A percentile compares a stretch with the other conserved stretches of the same genome.
Conservation (phyloP, 2,888 invertebrate species). For the Nemurella pictetii region DNA sequence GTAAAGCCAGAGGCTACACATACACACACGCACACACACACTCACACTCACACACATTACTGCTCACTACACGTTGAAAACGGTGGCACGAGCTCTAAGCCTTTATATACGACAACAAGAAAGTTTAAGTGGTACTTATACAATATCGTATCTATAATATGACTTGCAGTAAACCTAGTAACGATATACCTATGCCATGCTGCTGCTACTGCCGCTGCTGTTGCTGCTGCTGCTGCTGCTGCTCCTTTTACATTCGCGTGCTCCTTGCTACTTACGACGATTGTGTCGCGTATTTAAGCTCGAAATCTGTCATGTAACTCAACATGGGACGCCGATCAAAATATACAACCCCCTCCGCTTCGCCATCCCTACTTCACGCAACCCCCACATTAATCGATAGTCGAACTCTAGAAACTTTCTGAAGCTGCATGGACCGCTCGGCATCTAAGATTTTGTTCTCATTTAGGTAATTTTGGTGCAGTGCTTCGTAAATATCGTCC, state of each 20-base stretch:
- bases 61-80: background rate
- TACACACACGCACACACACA: background rate
- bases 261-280: background rate
- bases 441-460: background rate
- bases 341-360: no score
- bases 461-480: background rate
- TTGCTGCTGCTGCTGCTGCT: background rate
- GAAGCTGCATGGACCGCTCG: no score
- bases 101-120: constrained; percentile 3
- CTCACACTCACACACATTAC: background rate
- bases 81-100: constrained; percentile 8
- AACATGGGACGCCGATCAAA: background rate
- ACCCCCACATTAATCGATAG: background rate
- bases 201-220: background rate
- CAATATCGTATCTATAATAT: background rate
- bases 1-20: background rate
- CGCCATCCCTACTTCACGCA: background rate
- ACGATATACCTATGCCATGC: background rate
- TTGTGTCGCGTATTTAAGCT: background rate
- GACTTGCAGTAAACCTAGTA: background rate
- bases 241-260: background rate
- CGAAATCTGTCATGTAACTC: background rate
- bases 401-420: background rate
- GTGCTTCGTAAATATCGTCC: background rate
- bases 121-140: background rate